These are phyloP conservation scores for Reticulitermes speratus DNA, from an alignment of 1,140 invertebrate genomes.

Conservation along the genomic window DNA sequence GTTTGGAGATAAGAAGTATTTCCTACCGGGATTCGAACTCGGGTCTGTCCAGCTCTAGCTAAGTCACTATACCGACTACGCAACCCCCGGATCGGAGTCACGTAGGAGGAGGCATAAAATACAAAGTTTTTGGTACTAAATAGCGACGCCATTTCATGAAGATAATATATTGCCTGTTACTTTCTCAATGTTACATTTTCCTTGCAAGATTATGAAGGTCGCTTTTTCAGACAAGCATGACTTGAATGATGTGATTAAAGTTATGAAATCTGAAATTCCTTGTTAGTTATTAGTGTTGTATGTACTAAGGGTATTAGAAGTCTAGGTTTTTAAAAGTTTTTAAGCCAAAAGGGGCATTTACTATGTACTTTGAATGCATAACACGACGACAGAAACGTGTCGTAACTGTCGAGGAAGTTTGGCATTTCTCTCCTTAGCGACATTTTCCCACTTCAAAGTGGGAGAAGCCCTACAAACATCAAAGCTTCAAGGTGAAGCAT, in stretches of 20 bases:
- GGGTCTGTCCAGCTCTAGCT: too few relatives aligned
- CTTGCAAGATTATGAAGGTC: neutral
- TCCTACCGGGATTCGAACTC: too few relatives aligned
- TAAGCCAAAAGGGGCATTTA: neutral
- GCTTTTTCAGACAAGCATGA: neutral
- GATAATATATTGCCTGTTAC: neutral
- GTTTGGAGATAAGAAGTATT: too few relatives aligned
- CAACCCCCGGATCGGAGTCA: neutral
- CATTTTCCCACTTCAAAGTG: neutral
- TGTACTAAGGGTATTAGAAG: neutral
- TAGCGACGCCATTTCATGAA: neutral
- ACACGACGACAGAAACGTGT: too few relatives aligned
- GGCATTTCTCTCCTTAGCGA: neutral
- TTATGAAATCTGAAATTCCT: neutral
- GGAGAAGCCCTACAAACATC: neutral
- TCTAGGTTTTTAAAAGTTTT: neutral
- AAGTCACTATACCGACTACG: too few relatives aligned
- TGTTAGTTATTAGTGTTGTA: neutral
- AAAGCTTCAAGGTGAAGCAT: neutral
- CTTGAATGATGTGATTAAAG: conserved; percentile 1
- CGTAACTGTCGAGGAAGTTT: neutral
- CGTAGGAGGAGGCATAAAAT: neutral
- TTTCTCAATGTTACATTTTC: neutral
- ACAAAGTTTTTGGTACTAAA: neutral
- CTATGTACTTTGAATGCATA: neutral